Base-by-base conservation (phyloP, 2,113 vertebrate genomes). In the Anthoscopus minutus region DNA sequence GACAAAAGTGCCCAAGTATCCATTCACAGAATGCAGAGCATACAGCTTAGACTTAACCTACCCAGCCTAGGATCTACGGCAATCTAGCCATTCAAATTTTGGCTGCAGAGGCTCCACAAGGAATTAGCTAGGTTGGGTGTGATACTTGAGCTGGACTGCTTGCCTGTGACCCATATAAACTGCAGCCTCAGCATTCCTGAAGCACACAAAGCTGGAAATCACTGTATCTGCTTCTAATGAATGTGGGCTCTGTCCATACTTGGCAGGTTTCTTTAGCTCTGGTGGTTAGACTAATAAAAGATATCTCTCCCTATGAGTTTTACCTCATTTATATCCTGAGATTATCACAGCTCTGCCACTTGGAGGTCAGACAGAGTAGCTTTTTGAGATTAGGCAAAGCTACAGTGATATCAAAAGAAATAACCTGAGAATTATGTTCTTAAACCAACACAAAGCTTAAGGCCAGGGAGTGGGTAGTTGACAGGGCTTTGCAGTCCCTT, bases 231-330 rank as follows among this genome's bases (percentile, higher is more conserved):
- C 78, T 91, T 60, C 81, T 89, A 93, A 94, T 92, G 89, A 96
- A 89, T 65, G 40, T 65, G 57, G 14, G 44, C 78, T 94, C 74
- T 89, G 85, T 80, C 66, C 85, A 80, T 45, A 57, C 50, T 96
- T 94, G 92, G 92, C 89, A 88, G 45, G 23, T 89, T 91, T 89
- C 93, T 93, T 80, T 62, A 86, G 74, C 88, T 92, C 71, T 83
- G 54, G 31, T 0, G 2, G 58, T 89, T 89, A 92, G 50, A 86
- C 88, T 92, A 86, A 92, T 77, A 82, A 72, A 91, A 88, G 81
- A 85, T 82, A 40, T 92, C 74, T 89, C 53, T 58, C 47, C 40
- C 65, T 53, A 0, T 27, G 62, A 89, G 71, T 71, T 89, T 92
- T 82, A 48, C 71, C 58, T 65, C 6, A 0, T 37, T 92, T 86